Evolutionary conservation across 2,888 invertebrate species (phyloP).

Genomic region (Parthenolecanium corni): DNA sequence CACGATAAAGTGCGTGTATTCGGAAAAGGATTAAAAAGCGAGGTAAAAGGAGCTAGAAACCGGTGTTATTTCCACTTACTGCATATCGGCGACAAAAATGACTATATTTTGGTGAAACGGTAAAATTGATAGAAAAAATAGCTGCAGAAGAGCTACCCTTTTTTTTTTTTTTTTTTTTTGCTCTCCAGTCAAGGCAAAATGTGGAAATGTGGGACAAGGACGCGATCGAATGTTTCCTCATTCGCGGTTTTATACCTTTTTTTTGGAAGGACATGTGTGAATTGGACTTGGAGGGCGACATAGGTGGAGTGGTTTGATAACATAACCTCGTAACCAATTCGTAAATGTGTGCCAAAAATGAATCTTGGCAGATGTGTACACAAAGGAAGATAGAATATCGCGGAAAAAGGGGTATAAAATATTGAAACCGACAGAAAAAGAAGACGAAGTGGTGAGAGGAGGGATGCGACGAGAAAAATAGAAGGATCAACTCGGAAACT

Average conservation of each 20-base stretch:
- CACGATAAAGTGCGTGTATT: slow-evolving; percentile 9
- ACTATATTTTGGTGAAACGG: neutral
- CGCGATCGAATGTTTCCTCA: slow-evolving; percentile 1
- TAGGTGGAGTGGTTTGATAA: neutral
- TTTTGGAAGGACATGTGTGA: no score
- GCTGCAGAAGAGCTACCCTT: slow-evolving; percentile 1
- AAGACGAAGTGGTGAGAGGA: no score
- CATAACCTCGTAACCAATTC: slow-evolving; percentile 14
- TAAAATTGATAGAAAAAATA: neutral
- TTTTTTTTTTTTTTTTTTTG: no score
- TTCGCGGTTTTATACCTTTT: neutral
- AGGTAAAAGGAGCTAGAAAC: slow-evolving; percentile 8
- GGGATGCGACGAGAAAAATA: no score
- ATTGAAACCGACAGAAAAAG: no score
- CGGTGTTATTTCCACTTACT: slow-evolving; percentile 17
- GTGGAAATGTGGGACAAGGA: neutral
- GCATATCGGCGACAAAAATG: neutral
- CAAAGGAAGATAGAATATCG: neutral
- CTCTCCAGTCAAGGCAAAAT: no score
- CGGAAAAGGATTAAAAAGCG: neutral
- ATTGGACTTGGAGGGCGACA: neutral
- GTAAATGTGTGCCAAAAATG: slow-evolving; percentile 10
- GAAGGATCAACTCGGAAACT: no score
- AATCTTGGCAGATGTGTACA: slow-evolving; percentile 5
- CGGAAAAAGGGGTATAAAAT: no score